Evolutionary conservation across 2,113 vertebrate genomes (phyloP), one percentile per base, ranked within the genome.

Genomic region (Egretta garzetta): DNA sequence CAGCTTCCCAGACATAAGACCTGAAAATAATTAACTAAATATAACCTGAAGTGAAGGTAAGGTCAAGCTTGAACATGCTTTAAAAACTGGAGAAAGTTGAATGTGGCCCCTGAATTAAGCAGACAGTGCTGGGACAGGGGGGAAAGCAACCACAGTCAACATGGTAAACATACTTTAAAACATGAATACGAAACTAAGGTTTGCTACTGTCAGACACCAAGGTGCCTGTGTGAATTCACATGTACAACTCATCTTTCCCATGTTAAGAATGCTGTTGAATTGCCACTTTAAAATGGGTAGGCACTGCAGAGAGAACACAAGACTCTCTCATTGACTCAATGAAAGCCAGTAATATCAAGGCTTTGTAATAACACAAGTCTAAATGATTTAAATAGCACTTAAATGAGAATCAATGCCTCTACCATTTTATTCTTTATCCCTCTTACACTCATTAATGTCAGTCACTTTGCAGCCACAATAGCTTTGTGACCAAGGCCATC

Each of bases 401-500:
- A 43, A 59, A 79, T 9, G 7, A 41, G 28, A 73, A 80, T 30
- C 37, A 59, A 45, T 52, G 17, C 43, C 37, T 86, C 66, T 58
- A 32, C n/a, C 32, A 47, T 72, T 60, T 77, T 30, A 47, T 30
- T 73, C 26, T 66, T 49, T 55, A 37, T 30, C 12, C 14, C 5
- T 26, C 39, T 84, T 30, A 71, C 12, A 15, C 22, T 56, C 28
- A 63, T 50, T 66, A 75, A 28, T 4, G 8, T 11, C 58, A 67
- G 59, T 23, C 52, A 43, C 33, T 76, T 66, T 37, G 22, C 28
- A 90, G 68, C 6, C 45, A 67, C 56, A 41, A 74, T 20, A 82
- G 60, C 88, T 94, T 80, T 89, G 95, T 81, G 60, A 81, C 90
- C 89, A 91, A 89, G 94, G 97, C 94, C 96, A 97, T 50, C 97